These are phyloP conservation scores for Muschampia plurimacula DNA, from an alignment of 2,888 invertebrate genomes.

Conservation along the genomic window DNA sequence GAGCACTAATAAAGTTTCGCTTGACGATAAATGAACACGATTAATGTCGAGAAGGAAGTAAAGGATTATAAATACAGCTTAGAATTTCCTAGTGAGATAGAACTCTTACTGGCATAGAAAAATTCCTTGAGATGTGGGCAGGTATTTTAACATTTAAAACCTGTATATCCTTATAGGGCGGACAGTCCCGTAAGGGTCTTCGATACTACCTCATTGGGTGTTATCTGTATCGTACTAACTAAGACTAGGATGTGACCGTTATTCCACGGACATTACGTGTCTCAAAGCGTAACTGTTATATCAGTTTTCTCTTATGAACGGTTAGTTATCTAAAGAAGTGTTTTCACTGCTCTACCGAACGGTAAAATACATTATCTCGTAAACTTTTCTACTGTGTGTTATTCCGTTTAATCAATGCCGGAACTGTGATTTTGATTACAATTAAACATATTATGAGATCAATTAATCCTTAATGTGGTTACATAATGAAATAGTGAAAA, in stretches of 20 bases:
- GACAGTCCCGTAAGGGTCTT: conserved; percentile 28
- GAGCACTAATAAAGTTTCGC: conserved; percentile 3
- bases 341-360: background rate
- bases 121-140: conserved; percentile 18
- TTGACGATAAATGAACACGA: background rate
- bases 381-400: too few species aligned
- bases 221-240: conserved; percentile 37
- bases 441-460: too few species aligned
- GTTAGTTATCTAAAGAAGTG: conserved; percentile 29
- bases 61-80: conserved; percentile 12
- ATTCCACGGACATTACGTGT: conserved; percentile 46
- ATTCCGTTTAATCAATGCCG: too few species aligned
- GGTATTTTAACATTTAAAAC: conserved; percentile 35
- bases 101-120: conserved; percentile 27
- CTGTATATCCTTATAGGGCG: conserved; percentile 33
- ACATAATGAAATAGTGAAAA: too few species aligned
- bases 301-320: conserved; percentile 37
- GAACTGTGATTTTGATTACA: too few species aligned
- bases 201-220: conserved; percentile 23
- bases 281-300: conserved; percentile 51
- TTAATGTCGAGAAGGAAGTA: conserved; percentile 9
- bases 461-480: too few species aligned
- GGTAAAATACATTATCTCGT: background rate
- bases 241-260: conserved; percentile 48
- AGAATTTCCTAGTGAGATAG: conserved; percentile 17